Base-by-base conservation (phyloP, 2,113 vertebrate species). In the Scortum barcoo region DNA sequence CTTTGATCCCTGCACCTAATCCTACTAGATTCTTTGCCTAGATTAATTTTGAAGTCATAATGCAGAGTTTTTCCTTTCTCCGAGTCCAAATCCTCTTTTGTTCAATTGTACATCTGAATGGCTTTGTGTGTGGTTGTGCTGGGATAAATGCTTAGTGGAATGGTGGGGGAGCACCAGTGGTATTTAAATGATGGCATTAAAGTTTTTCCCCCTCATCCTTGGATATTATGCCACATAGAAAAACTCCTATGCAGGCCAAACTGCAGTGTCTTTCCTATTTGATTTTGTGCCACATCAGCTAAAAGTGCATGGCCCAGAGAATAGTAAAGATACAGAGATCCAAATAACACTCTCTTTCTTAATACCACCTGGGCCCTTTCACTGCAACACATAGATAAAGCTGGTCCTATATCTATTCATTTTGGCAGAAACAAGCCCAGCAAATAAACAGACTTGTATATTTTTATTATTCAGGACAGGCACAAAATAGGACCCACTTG, bases 11-110 rank as follows among this genome's bases (percentile, higher is more conserved):
- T 28, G 53, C 70, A 60, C 51, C 80, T 93, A 94, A 95, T 94
- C 92, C 88, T 86, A 61, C 70, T 80, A 88, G 81, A 95, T 94
- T 93, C 72, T 88, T 90, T 88, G 72, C 84, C 72, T 83, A 86
- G 93, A 95, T 95, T 94, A 90, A 93, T 94, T 92, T 90, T 85
- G 51, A 83, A 92, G 83, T 89, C 84, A 89, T 94, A 93, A 94
- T 89, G 80, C 82, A 44, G 89, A 86, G 62, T 81, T 92, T 87
- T 87, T 78, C 65, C 72, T 80, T 86, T 76, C 67, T 76, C 73
- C 20, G 22, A 75, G 61, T 78, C 84, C 73, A 93, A 93, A 94
- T 95, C 92, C 91, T 93, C 91, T 94, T 91, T 92, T 86, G 86
- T 91, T 74, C 81, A 81, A 88, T 88, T 89, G 79, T 88, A 80